Evolutionary conservation across 2,888 invertebrate species (phyloP), one percentile per base, ranked within the genome.

Genomic region (Camptogramma bilineatum): DNA sequence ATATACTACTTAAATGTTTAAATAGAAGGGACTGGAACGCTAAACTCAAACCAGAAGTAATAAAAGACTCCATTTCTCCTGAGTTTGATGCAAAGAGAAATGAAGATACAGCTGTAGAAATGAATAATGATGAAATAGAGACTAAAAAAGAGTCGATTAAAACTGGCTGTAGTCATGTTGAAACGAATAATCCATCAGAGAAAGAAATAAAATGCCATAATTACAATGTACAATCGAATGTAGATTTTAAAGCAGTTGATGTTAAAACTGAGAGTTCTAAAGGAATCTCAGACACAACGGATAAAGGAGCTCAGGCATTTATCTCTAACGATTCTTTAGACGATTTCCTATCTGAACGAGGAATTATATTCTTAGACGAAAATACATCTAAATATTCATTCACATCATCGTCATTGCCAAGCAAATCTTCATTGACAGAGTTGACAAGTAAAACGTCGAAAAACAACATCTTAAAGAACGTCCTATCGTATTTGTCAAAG

Each of bases 311-410:
- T 0, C 91, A 91, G 60, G 87, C 84, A 0, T 79, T 68, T 5
- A 88, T 92, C 48, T 83, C 90, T 0, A 90, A 91, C 19, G 91
- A 92, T 61, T 89, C 90, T 0, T 81, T 91, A 4, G 92, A 92
- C 13, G 91, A 91, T 51, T 86, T 83, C 16, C 59, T 92, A 10
- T 88, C 88, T 0, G 87, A 91, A 71, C 73, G 85, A 21, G 87
- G 89, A 0, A 74, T 87, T 47, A 67, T 82, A 1, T 85, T 80
- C 18, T 58, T 85, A 0, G 84, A 81, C 0, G 88, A 88, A 28
- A 80, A 85, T 39, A 66, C 82, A 4, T 87, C 88, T 0, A 88
- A 84, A 69, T 87, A 85, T 47, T 82, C 88, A 0, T 82, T 84
- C 0, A 75, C 74, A 0, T 84, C 87, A 0, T 80, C 79, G 21